phyloP scores from a whole-genome alignment of 1,140 invertebrate species.

The Epicauta chinensis region DNA sequence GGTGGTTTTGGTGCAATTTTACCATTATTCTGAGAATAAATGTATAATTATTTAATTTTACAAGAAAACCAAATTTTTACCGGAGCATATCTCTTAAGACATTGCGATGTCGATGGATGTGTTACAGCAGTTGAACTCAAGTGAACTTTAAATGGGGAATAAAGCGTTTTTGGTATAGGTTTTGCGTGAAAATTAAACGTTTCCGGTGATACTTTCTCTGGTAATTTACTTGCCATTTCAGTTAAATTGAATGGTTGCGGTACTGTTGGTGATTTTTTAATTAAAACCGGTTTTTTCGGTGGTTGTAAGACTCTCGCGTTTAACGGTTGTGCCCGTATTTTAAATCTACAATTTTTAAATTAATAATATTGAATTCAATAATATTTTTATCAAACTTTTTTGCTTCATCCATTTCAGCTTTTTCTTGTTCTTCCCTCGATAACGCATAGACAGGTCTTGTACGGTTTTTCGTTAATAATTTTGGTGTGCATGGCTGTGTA shows the following conservation, averaged over 20 bases:
- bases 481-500: constrained; percentile 44
- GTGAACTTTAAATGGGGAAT: constrained; percentile 14
- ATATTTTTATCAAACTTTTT: constrained; percentile 30
- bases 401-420: constrained; percentile 37
- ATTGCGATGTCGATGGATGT: constrained; percentile 19
- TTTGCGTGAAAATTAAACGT: constrained; percentile 28
- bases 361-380: constrained; percentile 6
- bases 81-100: constrained; percentile 8
- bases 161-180: constrained; percentile 27
- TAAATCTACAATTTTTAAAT: constrained; percentile 22
- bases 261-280: constrained; percentile 28
- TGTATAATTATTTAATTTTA: neutral
- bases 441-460: constrained; percentile 26
- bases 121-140: constrained; percentile 12
- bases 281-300: constrained; percentile 24
- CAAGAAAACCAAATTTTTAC: neutral
- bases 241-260: constrained; percentile 38
- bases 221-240: constrained; percentile 2
- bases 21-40: neutral
- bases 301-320: constrained; percentile 35
- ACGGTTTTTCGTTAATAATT: constrained; percentile 41
- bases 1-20: neutral
- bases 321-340: constrained; percentile 35
- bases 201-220: neutral
- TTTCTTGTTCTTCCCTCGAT: constrained; percentile 39